Evolutionary conservation across 2,888 invertebrate species (phyloP).

Genomic region (Cerastis leucographa): DNA sequence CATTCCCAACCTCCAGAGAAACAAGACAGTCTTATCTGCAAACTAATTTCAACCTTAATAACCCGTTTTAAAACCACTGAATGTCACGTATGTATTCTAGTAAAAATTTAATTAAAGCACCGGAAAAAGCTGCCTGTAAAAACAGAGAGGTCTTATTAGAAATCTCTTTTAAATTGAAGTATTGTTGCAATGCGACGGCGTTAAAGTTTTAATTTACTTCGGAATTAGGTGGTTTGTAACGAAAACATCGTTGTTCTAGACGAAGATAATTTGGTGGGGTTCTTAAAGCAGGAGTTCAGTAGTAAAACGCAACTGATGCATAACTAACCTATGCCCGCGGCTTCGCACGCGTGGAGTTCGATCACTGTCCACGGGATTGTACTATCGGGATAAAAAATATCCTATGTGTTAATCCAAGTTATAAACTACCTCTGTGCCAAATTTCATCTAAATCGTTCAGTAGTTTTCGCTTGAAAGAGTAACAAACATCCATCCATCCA

Average conservation of each 20-base stretch:
- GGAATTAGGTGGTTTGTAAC: not conserved
- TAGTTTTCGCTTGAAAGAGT: too few relatives aligned
- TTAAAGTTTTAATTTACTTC: constrained; percentile 36
- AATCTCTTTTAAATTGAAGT: constrained; percentile 37
- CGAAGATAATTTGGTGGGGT: not conserved
- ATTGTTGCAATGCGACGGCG: constrained; percentile 32
- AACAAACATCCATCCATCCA: too few relatives aligned
- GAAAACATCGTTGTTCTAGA: not conserved
- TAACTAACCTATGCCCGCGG: too few relatives aligned
- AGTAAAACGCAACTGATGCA: too few relatives aligned
- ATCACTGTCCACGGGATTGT: too few relatives aligned
- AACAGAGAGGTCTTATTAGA: constrained; percentile 41
- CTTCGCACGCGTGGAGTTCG: too few relatives aligned
- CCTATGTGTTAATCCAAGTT: too few relatives aligned
- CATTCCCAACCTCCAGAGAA: constrained; percentile 3
- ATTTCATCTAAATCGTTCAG: too few relatives aligned
- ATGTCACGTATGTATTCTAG: constrained; percentile 33
- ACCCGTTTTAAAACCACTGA: constrained; percentile 43
- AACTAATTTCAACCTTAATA: constrained; percentile 42
- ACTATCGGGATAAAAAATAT: too few relatives aligned
- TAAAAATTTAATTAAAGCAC: constrained; percentile 57
- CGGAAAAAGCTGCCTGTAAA: constrained; percentile 41
- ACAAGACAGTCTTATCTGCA: constrained; percentile 2
- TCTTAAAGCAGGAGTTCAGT: too few relatives aligned
- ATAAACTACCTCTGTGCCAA: too few relatives aligned